A percentile compares a stretch with the other conserved stretches of the same genome.
phyloP scores from a whole-genome alignment of 2,113 vertebrate species.

The Eubucco bourcierii region DNA sequence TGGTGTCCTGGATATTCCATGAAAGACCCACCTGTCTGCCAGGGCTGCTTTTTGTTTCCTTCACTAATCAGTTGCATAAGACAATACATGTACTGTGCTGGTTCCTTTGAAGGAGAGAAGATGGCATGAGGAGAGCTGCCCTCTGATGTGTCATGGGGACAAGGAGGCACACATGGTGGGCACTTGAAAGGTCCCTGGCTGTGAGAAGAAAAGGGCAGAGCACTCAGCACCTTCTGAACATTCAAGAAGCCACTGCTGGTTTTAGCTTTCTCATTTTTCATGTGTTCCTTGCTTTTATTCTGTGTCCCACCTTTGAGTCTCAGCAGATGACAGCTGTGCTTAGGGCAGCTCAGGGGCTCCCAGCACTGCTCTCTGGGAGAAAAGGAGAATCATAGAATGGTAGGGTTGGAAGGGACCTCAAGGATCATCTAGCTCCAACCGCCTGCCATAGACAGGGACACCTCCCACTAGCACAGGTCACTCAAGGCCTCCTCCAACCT shows the following conservation, averaged over 20 bases:
- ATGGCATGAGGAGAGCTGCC: neutral
- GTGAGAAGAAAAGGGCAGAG: neutral
- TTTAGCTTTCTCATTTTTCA: neutral
- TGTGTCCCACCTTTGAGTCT: neutral
- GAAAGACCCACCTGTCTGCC: neutral
- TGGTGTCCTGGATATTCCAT: neutral
- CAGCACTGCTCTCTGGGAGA: fast-evolving
- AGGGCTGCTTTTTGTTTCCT: neutral
- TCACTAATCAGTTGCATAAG: neutral
- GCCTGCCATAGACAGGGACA: too few species aligned
- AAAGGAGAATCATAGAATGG: too few species aligned
- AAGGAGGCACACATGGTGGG: neutral
- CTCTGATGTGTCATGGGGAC: fast-evolving
- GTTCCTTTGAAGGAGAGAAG: neutral
- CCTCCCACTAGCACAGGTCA: too few species aligned
- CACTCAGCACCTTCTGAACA: neutral
- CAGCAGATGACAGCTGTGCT: neutral
- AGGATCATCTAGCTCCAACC: too few species aligned
- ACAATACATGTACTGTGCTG: neutral
- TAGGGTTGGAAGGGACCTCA: too few species aligned
- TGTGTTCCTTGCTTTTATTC: neutral
- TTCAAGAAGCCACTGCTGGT: neutral
- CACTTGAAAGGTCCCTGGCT: neutral
- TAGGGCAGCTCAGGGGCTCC: neutral
- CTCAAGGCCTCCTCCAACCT: too few species aligned